These are phyloP conservation scores for Petrolisthes manimaculis DNA, from an alignment of 2,888 invertebrate species.

Conservation along the genomic window DNA sequence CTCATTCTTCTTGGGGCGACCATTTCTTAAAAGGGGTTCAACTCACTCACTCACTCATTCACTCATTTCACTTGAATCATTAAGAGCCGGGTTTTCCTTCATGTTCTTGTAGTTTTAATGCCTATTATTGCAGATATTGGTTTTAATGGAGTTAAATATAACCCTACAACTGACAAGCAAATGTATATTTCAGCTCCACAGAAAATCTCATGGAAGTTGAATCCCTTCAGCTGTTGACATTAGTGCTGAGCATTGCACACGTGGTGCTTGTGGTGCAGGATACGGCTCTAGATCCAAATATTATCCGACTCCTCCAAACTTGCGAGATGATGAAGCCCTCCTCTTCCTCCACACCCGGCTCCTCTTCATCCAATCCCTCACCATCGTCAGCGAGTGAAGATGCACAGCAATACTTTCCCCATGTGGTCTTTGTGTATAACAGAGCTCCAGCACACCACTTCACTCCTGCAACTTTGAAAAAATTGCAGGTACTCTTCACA, in stretches of 20 bases:
- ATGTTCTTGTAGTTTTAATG: no score
- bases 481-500: conserved; percentile 49
- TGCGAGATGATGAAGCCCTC: conserved; percentile 90
- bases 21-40: no score
- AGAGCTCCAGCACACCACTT: conserved; percentile 81
- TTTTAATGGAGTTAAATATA: no score
- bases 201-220: conserved; percentile 63
- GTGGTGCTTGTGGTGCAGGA: conserved; percentile 89
- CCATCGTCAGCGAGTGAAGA: conserved; percentile 55
- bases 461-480: conserved; percentile 66
- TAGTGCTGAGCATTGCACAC: conserved; percentile 90
- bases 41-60: no score
- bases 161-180: neutral
- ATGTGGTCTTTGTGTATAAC: conserved; percentile 86
- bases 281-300: conserved; percentile 87
- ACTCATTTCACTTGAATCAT: no score
- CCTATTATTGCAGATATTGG: no score
- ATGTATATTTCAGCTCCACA: conserved; percentile 48
- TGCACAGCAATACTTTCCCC: conserved; percentile 81
- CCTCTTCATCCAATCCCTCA: conserved; percentile 49
- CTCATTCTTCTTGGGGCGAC: no score
- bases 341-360: conserved; percentile 75
- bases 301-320: conserved; percentile 75
- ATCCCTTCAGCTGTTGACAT: conserved; percentile 79
- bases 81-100: no score